Evolutionary conservation across 2,888 invertebrate species (phyloP), one percentile per base, ranked within the genome.

Genomic region (Sinodicranocentrus sp.): DNA sequence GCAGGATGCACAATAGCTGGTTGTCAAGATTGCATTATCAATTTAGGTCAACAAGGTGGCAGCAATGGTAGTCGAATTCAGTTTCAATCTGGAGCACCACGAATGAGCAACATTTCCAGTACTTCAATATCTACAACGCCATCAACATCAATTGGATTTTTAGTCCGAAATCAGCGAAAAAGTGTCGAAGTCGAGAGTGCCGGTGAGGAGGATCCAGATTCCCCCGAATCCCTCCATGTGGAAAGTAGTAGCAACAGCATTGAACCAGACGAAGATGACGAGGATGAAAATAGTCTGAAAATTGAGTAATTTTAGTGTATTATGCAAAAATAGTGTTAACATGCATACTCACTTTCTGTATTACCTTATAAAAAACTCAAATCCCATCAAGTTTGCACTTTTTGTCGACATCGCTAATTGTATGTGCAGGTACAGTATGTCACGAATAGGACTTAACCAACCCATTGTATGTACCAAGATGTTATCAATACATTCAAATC

Each of bases 1-100:
- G 72, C 87, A 3, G 87, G 87, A 10, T 88, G 88, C 28, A 88
- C 85, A 3, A 88, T 88, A 65, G 84, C 87, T 1, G 88, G 88
- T 0, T 88, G 88, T 63, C 68, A 86, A 21, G 88, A 88, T 59
- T 88, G 88, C 71, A 61, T 82, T 54, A 26, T 78, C 15, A 39
- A 54, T 68, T 5, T 68, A 0, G 28, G 63, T 3, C 59, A 59
- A 23, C 26, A 23, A 25, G 63, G 48, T 6, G 63, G 68, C 68
- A 33, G 48, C 8, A 48, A 26, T 48, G 48, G 5, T n/a, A 63
- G 25, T 17, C 59, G 59, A 21, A 17, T 71, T 21, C 79, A 71
- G 44, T 79, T 71, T 23, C 67, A 54, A 54, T 26, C 28, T 59
- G 57, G 52, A 43, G 3, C 68, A 8, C 21, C 25, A 2, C 19